Conservation (phyloP, 2,888 invertebrate genomes). For the Ganaspis brasiliensis region DNA sequence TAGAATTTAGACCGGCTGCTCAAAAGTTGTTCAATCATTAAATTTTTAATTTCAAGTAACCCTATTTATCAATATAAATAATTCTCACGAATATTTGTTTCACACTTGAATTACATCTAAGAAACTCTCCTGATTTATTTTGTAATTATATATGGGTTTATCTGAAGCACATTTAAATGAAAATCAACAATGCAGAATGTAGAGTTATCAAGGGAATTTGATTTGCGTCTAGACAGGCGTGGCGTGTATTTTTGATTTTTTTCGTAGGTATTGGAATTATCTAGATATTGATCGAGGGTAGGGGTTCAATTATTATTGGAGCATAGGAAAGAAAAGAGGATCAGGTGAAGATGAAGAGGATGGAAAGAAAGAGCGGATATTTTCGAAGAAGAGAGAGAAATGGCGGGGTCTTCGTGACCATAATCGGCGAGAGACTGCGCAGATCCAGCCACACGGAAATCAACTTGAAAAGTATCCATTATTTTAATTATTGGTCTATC, state of each 20-base stretch:
- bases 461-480: slow-evolving; percentile 80
- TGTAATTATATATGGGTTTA: background rate
- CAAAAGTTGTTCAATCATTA: no score
- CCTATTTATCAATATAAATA: background rate
- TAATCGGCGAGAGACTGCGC: slow-evolving; percentile 72
- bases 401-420: slow-evolving; percentile 69
- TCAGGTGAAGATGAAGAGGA: slow-evolving; percentile 45
- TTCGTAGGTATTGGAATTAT: slow-evolving; percentile 50
- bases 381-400: slow-evolving; percentile 49
- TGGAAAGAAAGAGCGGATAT: slow-evolving; percentile 48
- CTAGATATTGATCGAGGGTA: slow-evolving; percentile 51
- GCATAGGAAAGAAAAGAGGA: slow-evolving; percentile 46
- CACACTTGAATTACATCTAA: background rate
- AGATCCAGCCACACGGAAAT: slow-evolving; percentile 78
- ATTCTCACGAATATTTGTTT: background rate
- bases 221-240: slow-evolving; percentile 44
- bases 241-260: slow-evolving; percentile 48
- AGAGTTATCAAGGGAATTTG: background rate
- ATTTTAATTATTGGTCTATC: slow-evolving; percentile 78
- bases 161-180: background rate
- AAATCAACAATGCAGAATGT: background rate
- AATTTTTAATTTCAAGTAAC: no score
- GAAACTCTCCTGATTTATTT: background rate
- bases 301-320: slow-evolving; percentile 55
- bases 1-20: no score